Base-by-base conservation (phyloP, 2,113 vertebrate genomes). In the Centrocercus urophasianus region DNA sequence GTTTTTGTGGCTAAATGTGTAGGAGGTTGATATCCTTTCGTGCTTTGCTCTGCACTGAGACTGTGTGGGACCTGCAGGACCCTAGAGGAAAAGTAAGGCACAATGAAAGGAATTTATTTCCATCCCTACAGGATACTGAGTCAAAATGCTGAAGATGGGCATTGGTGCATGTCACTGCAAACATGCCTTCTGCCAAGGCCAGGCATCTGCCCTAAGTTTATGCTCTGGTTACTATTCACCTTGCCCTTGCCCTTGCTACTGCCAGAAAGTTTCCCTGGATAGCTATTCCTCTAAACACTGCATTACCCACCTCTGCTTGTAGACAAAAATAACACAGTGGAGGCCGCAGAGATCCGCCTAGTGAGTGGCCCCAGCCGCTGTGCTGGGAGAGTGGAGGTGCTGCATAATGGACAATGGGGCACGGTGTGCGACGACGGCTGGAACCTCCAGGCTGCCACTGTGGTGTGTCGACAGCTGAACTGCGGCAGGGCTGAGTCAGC, bases 371-470 rank as follows among this genome's bases (percentile, higher is more conserved):
- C 71, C 30, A 74, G 7, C 32, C 20, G 13, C 71, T 74, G 71
- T 10, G 10, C 54, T 24, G 71, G 71, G 15, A 43, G 71, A 43
- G 54, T 74, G 21, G 99, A 99, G 28, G 64, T 66, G 12, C 10
- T 42, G 11, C 27, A 65, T 6, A 4, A 30, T 3, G 11, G 40
- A 8, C 27, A 65, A 6, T 65, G 63, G 63, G 63, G 63, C 36
- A 65, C 63, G 3, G 38, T 65, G 40, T 65, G 63, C 7, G 63
- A 65, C 3, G 38, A 65, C 1, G 27, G 27, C 11, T 65, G 63
- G 63, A 28, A 65, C 40, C 18, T 65, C 18, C 38, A 28, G 38
- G 63, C 61, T 1, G 95, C 89, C 0, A 40, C 19, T 0, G 94
- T 95, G 60, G 83, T 96, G 12, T 97, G 96, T 50, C 34, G 57